Evolutionary conservation across 2,113 vertebrate species (phyloP).

Genomic region (Hypomesus transpacificus): DNA sequence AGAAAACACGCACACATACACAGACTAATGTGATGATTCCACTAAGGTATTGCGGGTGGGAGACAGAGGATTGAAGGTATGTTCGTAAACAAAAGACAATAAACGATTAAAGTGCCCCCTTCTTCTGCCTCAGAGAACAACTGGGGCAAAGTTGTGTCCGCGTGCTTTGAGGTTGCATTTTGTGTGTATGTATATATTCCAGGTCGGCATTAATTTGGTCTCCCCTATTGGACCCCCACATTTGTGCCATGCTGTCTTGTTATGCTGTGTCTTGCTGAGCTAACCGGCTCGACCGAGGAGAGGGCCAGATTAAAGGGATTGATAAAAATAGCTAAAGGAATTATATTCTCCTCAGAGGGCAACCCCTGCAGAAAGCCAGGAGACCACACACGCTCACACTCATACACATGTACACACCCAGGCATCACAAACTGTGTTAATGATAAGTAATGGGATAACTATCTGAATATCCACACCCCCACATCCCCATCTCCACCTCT

Average conservation of each 20-base stretch:
- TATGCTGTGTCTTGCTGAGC: slow-evolving; percentile 10
- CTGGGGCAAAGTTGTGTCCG: too few species aligned
- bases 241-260: neutral
- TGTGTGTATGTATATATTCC: too few species aligned
- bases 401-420: too few species aligned
- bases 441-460: slow-evolving; percentile 36
- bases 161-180: too few species aligned
- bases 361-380: slow-evolving; percentile 4
- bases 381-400: too few species aligned
- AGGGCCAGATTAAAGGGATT: slow-evolving; percentile 28
- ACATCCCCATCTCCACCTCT: neutral
- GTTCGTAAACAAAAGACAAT: too few species aligned
- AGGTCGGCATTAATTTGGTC: too few species aligned
- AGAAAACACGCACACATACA: neutral
- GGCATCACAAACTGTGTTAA: neutral
- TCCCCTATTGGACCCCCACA: neutral
- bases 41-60: too few species aligned
- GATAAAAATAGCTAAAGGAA: slow-evolving; percentile 38
- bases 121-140: too few species aligned
- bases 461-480: slow-evolving; percentile 22
- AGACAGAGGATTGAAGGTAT: too few species aligned
- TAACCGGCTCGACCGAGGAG: neutral
- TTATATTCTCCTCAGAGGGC: slow-evolving; percentile 25
- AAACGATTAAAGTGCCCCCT: too few species aligned
- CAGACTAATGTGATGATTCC: neutral